Evolutionary conservation across 2,888 invertebrate species (phyloP), one percentile per base, ranked within the genome.

Genomic region (Metalampra italica): DNA sequence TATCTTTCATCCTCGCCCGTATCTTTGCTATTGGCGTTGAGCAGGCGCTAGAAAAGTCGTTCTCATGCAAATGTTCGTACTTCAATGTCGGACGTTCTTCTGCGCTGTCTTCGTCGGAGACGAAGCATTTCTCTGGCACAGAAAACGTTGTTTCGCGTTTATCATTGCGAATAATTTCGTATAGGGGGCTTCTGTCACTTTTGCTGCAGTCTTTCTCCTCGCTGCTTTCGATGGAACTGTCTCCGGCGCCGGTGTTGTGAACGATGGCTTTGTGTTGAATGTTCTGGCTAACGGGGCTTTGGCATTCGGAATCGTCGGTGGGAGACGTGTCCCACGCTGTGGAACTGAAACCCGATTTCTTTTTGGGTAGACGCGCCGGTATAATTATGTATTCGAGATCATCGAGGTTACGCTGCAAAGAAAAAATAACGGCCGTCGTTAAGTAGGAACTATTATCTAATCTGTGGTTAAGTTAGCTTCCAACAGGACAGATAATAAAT

Each of bases 21-120:
- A 85, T 59, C 52, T 83, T 87, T 11, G 80, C 61, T 59, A 88
- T 68, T 1, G 88, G 88, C 0, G 88, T 89, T 0, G 88, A 89
- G 46, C 83, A 89, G 40, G 81, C 78, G 57, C 87, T 88, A 0
- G 85, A 80, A 36, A 60, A 76, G 1, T 79, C 78, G 40, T 78
- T 78, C 7, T 76, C 78, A 3, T 69, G 72, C 13, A 82, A 39
- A 38, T 75, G 65, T 3, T 77, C 67, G 54, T 75, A 81, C 52
- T 70, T 71, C 0, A 71, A 46, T 0, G 58, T 38, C 0, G 70
- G 65, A n/a, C 54, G 44, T 13, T 55, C 53, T 30, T 64, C 73
- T 0, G 45, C 43, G 12, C 53, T 60, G 4, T 80, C 77, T 0
- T 77, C 78, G 36, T 84, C 80, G 0, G 71, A 66, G 42, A 77